A percentile compares a stretch with the other conserved stretches of the same genome.
phyloP scores from a whole-genome alignment of 2,888 invertebrate genomes.

The Aleiodes testaceus region DNA sequence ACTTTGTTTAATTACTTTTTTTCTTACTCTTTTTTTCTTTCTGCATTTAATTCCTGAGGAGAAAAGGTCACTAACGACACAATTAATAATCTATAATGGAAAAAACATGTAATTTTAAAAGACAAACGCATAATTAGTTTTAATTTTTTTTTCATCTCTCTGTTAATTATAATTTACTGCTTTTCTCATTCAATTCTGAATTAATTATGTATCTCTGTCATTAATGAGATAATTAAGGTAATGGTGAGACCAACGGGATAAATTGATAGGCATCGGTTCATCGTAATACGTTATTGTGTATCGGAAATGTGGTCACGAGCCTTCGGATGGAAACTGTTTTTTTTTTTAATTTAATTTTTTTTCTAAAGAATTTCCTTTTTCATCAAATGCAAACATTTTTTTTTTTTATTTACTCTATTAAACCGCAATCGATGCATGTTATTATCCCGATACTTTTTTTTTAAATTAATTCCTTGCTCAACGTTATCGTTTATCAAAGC shows the following conservation, averaged over 20 bases:
- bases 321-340: slow-evolving; percentile 34
- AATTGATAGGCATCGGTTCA: slow-evolving; percentile 22
- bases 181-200: background rate
- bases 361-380: background rate
- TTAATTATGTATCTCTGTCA: background rate
- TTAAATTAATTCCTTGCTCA: background rate
- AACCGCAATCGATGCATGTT: slow-evolving; percentile 36
- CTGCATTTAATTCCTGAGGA: slow-evolving; percentile 52
- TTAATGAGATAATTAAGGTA: slow-evolving; percentile 30
- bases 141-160: background rate
- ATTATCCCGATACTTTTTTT: background rate
- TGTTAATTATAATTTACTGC: background rate
- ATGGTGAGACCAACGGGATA: background rate
- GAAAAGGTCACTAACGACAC: slow-evolving; percentile 55
- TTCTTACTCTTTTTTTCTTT: slow-evolving; percentile 26
- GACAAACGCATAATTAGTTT: slow-evolving; percentile 8
- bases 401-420: slow-evolving; percentile 28
- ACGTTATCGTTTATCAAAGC: background rate
- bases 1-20: slow-evolving; percentile 1
- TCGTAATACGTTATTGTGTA: slow-evolving; percentile 10
- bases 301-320: slow-evolving; percentile 45
- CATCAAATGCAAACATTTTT: slow-evolving; percentile 20
- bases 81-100: slow-evolving; percentile 51
- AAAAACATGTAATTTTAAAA: slow-evolving; percentile 51
- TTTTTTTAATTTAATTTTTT: slow-evolving; percentile 32